Percentiles rank a stretch among this genome's conserved stretches.
Evolutionary conservation across 92 coral and sea anemone species (phyloP).

Genomic region (Palythoa caribaeorum): DNA sequence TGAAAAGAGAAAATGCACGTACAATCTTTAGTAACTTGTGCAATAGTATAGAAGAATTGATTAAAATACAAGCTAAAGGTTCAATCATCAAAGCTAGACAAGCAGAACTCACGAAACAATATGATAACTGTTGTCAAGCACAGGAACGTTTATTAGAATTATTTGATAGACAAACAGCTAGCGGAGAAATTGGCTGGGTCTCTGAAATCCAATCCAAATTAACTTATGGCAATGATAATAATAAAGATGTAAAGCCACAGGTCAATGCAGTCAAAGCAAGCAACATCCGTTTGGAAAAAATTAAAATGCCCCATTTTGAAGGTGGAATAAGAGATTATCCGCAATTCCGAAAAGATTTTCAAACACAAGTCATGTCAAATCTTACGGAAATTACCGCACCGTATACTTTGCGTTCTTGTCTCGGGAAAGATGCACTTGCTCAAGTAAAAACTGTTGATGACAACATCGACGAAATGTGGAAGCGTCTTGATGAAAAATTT

Average conservation of each 20-base stretch:
- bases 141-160: slow-evolving; percentile 36
- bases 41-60: slow-evolving; percentile 15
- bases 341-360: slow-evolving; percentile 26
- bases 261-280: neutral
- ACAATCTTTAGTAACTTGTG: slow-evolving; percentile 39
- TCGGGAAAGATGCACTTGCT: slow-evolving; percentile 40
- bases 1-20: slow-evolving; percentile 39
- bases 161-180: slow-evolving; percentile 27
- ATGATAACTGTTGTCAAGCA: slow-evolving; percentile 17
- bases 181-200: slow-evolving; percentile 45
- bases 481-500: slow-evolving; percentile 43
- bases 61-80: neutral
- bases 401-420: slow-evolving; percentile 45
- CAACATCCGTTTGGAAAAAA: slow-evolving; percentile 34
- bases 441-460: slow-evolving; percentile 56
- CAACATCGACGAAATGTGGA: slow-evolving; percentile 59
- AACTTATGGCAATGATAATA: slow-evolving; percentile 11
- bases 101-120: slow-evolving; percentile 19
- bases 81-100: slow-evolving; percentile 25
- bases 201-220: slow-evolving; percentile 45
- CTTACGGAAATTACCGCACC: slow-evolving; percentile 35
- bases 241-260: slow-evolving; percentile 2
- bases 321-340: slow-evolving; percentile 35
- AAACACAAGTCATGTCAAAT: slow-evolving; percentile 29
- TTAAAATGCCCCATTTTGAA: slow-evolving; percentile 46